Evolutionary conservation across 2,888 invertebrate genomes (phyloP).

Genomic region (Nemurella pictetii): DNA sequence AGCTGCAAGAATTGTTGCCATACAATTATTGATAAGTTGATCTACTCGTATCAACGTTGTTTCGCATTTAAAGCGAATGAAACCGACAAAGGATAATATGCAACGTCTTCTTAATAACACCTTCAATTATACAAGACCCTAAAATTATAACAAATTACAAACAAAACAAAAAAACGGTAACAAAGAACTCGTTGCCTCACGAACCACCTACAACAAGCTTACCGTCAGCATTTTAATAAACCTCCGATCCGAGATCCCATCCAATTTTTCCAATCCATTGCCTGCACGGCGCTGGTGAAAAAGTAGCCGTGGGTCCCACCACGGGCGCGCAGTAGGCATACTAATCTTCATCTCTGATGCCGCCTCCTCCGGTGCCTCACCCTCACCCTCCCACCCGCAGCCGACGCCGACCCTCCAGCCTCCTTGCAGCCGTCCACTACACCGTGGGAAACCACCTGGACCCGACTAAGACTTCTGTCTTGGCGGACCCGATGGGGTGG

Average conservation of each 20-base stretch:
- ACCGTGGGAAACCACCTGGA: constrained; percentile 18
- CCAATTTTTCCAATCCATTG: background rate
- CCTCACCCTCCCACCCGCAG: background rate
- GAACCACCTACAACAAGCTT: background rate
- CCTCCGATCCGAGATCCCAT: background rate
- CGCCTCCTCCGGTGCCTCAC: background rate
- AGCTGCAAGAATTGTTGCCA: too few relatives aligned
- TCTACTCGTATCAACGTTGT: too few relatives aligned
- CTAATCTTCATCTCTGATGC: background rate
- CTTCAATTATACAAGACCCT: too few relatives aligned
- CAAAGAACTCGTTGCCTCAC: background rate
- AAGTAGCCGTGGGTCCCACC: background rate
- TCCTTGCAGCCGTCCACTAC: background rate
- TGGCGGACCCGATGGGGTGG: background rate
- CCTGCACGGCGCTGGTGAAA: background rate
- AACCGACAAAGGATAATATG: too few relatives aligned
- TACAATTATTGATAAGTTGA: too few relatives aligned
- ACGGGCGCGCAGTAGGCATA: background rate
- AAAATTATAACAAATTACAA: too few relatives aligned
- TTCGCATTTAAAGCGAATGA: too few relatives aligned
- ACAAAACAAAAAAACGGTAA: too few relatives aligned
- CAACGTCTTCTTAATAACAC: too few relatives aligned
- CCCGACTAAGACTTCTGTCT: constrained; percentile 1
- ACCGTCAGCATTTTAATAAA: background rate
- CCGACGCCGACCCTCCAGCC: background rate